A percentile compares a stretch with the other conserved stretches of the same genome.
Evolutionary conservation across 2,113 vertebrate species (phyloP).

Genomic region (Oreochromis niloticus): DNA sequence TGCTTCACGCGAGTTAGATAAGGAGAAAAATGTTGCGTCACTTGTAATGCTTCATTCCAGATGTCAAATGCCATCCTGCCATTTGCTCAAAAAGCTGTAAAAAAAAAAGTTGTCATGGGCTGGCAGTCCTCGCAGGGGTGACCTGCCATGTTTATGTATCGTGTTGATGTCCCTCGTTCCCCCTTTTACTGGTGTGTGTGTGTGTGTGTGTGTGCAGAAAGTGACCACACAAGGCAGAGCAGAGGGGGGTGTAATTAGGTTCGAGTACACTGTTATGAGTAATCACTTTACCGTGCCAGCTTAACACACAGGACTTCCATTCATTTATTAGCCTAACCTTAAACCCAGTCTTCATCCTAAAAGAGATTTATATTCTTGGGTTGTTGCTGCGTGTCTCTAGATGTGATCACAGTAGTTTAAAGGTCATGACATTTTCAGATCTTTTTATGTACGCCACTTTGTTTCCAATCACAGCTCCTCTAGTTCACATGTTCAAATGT

Average conservation of each 20-base stretch:
- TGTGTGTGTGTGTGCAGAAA: background rate
- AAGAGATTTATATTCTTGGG: background rate
- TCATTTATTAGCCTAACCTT: background rate
- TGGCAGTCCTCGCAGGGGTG: no score
- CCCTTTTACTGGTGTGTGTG: background rate
- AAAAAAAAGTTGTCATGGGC: background rate
- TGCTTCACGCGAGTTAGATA: accelerated
- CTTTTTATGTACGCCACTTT: background rate
- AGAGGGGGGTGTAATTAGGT: background rate
- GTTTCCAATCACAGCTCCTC: background rate
- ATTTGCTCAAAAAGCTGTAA: background rate
- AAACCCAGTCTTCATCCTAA: background rate
- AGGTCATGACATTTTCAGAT: background rate
- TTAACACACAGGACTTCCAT: background rate
- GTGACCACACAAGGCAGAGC: background rate
- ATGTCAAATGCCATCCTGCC: background rate
- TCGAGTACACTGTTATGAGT: background rate
- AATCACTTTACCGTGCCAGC: background rate
- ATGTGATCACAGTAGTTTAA: background rate
- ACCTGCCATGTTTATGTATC: no score
- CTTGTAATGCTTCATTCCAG: background rate
- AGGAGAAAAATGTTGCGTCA: background rate
- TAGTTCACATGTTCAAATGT: background rate
- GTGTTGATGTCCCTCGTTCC: background rate
- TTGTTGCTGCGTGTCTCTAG: background rate